phyloP scores from a whole-genome alignment of 2,888 invertebrate genomes.

The Bellardia pandia region DNA sequence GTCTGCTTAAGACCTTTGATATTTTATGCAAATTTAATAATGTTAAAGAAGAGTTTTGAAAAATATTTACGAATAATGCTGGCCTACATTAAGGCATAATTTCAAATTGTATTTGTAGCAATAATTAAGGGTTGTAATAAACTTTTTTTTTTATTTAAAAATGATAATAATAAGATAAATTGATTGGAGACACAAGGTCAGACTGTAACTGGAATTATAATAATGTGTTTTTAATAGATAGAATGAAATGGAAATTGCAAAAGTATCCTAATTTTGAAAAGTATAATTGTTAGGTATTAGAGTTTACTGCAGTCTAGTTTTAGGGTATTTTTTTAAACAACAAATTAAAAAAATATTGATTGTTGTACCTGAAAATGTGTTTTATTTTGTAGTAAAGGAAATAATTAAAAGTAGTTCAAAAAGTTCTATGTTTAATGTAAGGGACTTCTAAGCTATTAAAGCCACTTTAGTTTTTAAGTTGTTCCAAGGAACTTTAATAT shows the following conservation, averaged over 20 bases:
- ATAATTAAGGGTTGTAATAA: not conserved
- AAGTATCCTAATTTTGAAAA: not conserved
- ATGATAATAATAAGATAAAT: not conserved
- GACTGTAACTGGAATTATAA: not conserved
- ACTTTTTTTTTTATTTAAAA: not conserved
- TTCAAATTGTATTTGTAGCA: slow-evolving; percentile 7
- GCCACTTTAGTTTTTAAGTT: too few relatives aligned
- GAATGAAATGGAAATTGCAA: not conserved
- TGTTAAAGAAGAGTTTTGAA: not conserved
- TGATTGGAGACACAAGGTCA: not conserved
- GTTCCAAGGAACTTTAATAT: too few relatives aligned
- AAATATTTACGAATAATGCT: not conserved
- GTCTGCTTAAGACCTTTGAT: not conserved
- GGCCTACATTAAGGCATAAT: slow-evolving; percentile 9
- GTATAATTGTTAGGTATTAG: slow-evolving; percentile 7
- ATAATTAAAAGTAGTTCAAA: too few relatives aligned
- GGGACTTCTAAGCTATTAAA: too few relatives aligned
- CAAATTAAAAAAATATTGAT: not conserved
- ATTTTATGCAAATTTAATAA: slow-evolving; percentile 52
- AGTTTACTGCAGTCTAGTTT: not conserved
- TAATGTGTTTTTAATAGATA: slow-evolving; percentile 12
- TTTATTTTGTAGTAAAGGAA: not conserved
- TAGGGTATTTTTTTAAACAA: not conserved
- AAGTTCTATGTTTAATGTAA: too few relatives aligned
- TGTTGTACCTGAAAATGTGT: not conserved